Evolutionary conservation across 2,888 invertebrate species (phyloP), one percentile per base, ranked within the genome.

Genomic region (Galerucella calmariensis): DNA sequence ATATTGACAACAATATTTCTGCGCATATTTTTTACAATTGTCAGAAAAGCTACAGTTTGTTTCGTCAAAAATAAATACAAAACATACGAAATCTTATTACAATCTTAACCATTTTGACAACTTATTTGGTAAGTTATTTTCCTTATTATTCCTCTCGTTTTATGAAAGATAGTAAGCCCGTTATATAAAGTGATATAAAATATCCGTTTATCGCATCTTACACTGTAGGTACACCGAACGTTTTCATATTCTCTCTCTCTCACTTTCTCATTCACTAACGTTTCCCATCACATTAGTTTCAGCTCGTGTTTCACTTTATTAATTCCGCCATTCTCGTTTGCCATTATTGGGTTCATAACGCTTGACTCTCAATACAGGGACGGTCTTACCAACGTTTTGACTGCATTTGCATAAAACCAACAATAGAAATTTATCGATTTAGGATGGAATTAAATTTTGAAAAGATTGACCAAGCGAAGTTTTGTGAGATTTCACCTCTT

Each of bases 121-220:
- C 35, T 35, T 8, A 8, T 35, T 35, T 35, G 35, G 8, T 2
- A 2, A 27, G n/a, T 16, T 16, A 56, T 16, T 56, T 16, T 16
- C 9, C 35, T 35, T 35, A 35, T 56, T 20, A 16, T 56, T 9
- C 2, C 16, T 20, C 16, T 56, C 14, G 3, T 51, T 46, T 11
- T 56, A 16, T 16, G 16, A 10, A 16, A 56, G 9, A 20, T 56
- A 16, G 16, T 16, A 56, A 20, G 56, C 56, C 56, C 16, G n/a
- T 16, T 67, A 69, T 56, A 72, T 77, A 76, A 72, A 75, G 73
- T 79, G 56, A 67, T 24, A 63, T 51, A 72, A 69, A 73, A 69
- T 61, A 75, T 51, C 69, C 67, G 75, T 81, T 83, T 83, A 83
- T 83, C 83, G 82, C 81, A 78, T 81, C 81, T 81, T 76, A 81